phyloP scores from a whole-genome alignment of 2,797 vertebrate species.

The Rhinichthys osculus region DNA sequence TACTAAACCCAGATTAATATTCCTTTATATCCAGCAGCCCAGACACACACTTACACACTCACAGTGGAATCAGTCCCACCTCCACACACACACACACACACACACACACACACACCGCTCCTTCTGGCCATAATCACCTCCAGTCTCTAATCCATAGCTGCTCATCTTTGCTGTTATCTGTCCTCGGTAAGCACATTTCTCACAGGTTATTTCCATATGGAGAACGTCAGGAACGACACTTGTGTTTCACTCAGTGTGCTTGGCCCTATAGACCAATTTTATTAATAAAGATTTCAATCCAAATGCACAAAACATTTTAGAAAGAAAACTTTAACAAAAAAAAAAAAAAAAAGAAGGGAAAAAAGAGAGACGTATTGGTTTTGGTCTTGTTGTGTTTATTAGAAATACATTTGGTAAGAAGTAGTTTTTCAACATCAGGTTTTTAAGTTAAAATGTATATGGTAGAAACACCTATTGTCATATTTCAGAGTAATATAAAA shows the following conservation, averaged over 20 bases:
- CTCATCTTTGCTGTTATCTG: conserved; percentile 95
- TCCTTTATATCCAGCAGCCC: conserved; percentile 87
- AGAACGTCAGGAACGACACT: conserved; percentile 71
- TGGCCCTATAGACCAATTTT: conserved; percentile 34
- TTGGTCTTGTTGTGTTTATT: background rate
- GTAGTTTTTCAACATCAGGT: background rate
- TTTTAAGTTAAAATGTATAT: background rate
- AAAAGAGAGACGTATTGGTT: background rate
- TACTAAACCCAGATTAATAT: conserved; percentile 99
- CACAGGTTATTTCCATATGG: conserved; percentile 77
- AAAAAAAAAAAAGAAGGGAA: background rate
- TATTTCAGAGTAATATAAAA: background rate
- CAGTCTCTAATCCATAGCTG: conserved; percentile 93
- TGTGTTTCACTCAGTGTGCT: conserved; percentile 65
- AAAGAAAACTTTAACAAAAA: background rate
- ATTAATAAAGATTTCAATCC: background rate
- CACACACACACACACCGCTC: background rate
- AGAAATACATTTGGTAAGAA: background rate
- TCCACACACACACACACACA: conserved; percentile 10
- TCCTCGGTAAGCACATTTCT: conserved; percentile 94
- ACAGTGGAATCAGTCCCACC: conserved; percentile 62
- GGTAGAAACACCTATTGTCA: background rate
- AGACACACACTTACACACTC: conserved; percentile 79
- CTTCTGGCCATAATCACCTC: conserved; percentile 87
- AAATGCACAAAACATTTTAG: background rate